Conservation (phyloP, 2,797 vertebrate genomes). For the Artibeus lituratus region DNA sequence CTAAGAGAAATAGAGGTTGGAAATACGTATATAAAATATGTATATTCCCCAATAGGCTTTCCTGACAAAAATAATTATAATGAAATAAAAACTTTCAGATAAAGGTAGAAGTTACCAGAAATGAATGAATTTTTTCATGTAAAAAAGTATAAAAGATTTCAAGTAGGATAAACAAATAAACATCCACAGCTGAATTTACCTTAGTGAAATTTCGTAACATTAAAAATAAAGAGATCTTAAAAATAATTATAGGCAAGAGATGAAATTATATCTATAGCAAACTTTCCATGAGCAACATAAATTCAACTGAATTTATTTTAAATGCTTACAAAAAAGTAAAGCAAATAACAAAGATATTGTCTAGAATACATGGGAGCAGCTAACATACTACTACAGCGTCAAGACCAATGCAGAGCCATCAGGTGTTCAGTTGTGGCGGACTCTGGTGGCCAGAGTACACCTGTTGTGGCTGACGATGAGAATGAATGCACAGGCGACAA, state of each 20-base stretch:
- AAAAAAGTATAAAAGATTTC: neutral
- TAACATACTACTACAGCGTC: neutral
- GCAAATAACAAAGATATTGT: neutral
- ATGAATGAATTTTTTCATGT: neutral
- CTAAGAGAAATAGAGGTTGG: neutral
- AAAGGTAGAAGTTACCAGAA: neutral
- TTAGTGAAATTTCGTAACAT: neutral
- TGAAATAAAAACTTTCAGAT: neutral
- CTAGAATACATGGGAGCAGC: neutral
- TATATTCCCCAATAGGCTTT: neutral
- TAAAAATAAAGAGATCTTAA: neutral
- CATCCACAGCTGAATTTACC: neutral
- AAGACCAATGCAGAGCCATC: neutral
- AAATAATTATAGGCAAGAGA: neutral
- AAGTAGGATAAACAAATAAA: neutral
- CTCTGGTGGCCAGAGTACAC: too few species aligned
- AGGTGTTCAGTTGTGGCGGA: neutral
- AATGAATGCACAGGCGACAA: too few species aligned
- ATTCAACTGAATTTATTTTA: neutral
- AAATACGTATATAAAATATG: neutral
- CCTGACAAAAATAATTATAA: neutral
- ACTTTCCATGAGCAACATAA: neutral
- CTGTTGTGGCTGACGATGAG: too few species aligned
- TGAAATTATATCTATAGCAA: neutral
- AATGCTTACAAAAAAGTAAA: neutral